These are phyloP conservation scores for Notoglanidium macrostoma DNA, from an alignment of 2,797 vertebrate species.

Conservation along the genomic window DNA sequence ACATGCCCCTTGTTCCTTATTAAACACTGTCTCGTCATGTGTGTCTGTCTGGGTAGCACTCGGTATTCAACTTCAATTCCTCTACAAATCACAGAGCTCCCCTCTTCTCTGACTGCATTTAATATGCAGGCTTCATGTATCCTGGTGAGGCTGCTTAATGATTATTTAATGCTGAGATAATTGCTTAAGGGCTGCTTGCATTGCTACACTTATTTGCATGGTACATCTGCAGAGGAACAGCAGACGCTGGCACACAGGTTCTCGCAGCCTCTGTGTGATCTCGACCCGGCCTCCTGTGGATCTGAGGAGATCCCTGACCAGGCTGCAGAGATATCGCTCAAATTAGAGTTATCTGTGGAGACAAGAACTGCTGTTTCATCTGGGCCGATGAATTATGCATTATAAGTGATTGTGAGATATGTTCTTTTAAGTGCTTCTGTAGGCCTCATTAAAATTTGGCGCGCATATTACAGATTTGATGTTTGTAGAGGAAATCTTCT, in stretches of 20 bases:
- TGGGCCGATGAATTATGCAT: conserved; percentile 65
- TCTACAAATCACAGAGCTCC: conserved; percentile 52
- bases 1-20: conserved; percentile 35
- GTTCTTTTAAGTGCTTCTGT: conserved; percentile 64
- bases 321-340: conserved; percentile 29
- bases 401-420: conserved; percentile 63
- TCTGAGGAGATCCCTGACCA: conserved; percentile 33
- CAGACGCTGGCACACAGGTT: conserved; percentile 21
- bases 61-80: conserved; percentile 53
- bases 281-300: conserved; percentile 13
- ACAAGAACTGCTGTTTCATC: conserved; percentile 52
- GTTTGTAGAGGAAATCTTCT: conserved; percentile 25
- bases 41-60: conserved; percentile 41
- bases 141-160: conserved; percentile 58
- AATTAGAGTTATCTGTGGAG: conserved; percentile 22
- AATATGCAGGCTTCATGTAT: conserved; percentile 55
- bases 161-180: conserved; percentile 66
- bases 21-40: conserved; percentile 41
- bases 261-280: conserved; percentile 31
- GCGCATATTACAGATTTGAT: conserved; percentile 40
- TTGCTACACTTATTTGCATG: conserved; percentile 59
- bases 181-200: conserved; percentile 59
- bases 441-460: conserved; percentile 40
- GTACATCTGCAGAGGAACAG: conserved; percentile 48
- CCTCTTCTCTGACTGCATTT: conserved; percentile 45